Evolutionary conservation across 1,140 invertebrate genomes (phyloP).

Genomic region (Heliconius nattereri): DNA sequence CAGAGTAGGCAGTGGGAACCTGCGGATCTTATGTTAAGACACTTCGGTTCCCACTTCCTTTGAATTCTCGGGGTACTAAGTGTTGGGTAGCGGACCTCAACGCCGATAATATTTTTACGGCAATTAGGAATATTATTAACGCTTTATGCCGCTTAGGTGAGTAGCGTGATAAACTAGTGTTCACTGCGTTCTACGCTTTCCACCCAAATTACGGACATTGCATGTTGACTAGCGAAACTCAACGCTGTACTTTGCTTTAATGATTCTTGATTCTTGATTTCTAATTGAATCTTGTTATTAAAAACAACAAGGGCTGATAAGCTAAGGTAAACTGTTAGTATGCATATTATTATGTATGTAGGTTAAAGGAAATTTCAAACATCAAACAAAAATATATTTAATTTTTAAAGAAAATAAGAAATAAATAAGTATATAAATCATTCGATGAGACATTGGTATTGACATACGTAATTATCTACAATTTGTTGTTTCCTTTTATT

Average conservation of each 20-base stretch:
- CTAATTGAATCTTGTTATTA: no score
- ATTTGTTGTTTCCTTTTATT: not conserved
- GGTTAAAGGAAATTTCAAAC: conserved; percentile 1
- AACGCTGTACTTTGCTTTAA: not conserved
- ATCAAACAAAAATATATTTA: not conserved
- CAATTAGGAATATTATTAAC: no score
- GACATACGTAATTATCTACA: not conserved
- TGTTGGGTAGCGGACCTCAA: no score
- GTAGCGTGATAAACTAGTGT: no score
- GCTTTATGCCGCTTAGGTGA: not conserved
- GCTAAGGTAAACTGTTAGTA: not conserved
- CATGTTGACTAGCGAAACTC: not conserved
- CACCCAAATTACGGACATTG: no score
- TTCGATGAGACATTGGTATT: not conserved
- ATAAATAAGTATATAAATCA: not conserved
- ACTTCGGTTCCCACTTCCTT: no score
- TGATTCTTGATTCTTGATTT: no score
- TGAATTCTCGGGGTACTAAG: no score
- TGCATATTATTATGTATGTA: conserved; percentile 19
- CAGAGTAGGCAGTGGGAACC: no score
- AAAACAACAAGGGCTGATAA: not conserved
- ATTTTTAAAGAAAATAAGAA: not conserved
- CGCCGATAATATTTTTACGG: no score
- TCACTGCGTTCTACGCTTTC: no score
- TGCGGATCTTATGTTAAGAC: no score